Percentiles rank a stretch among this genome's conserved stretches.
Evolutionary conservation across 2,113 vertebrate genomes (phyloP).

Genomic region (Gobio gobio): DNA sequence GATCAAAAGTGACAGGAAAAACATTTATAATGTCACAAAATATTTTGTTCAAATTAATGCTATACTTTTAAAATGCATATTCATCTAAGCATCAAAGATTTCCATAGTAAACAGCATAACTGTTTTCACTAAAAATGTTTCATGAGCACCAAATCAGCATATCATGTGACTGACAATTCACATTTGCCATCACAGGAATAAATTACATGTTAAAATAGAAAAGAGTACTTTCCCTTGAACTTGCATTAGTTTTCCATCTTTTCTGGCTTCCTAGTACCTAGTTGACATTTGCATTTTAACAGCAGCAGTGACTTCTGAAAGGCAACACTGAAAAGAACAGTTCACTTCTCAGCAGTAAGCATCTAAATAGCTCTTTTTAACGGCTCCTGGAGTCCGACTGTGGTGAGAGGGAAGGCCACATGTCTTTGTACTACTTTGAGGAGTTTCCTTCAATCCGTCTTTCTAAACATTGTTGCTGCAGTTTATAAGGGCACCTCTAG

Average conservation of each 20-base stretch:
- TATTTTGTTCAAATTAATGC: no score
- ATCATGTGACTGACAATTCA: no score
- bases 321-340: background rate
- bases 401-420: background rate
- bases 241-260: background rate
- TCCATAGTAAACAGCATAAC: no score
- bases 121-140: no score
- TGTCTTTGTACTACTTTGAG: constrained; percentile 1
- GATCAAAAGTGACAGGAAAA: no score
- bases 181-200: no score
- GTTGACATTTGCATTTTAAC: constrained; percentile 19
- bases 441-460: background rate
- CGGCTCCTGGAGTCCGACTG: background rate
- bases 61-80: no score
- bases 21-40: no score
- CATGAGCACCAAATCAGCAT: no score
- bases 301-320: background rate
- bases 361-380: background rate
- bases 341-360: background rate
- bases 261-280: background rate
- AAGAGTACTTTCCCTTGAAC: background rate
- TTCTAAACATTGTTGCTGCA: background rate
- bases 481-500: constrained; percentile 21
- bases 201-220: no score
- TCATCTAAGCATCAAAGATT: no score